Evolutionary conservation across 2,797 vertebrate genomes (phyloP).

Genomic region (Hyperoplus lanceolatus): DNA sequence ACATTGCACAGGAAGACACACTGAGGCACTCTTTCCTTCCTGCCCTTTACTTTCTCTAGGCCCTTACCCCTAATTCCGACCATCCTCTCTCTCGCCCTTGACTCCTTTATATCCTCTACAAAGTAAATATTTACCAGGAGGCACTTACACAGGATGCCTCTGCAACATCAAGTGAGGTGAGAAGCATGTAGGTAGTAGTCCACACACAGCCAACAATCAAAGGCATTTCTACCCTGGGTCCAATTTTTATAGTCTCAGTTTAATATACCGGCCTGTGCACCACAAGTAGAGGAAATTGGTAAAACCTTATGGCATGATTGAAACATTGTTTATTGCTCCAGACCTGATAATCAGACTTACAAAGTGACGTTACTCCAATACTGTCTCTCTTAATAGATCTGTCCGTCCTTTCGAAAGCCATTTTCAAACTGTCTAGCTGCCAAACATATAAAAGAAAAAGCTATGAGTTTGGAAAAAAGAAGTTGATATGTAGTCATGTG

Average conservation of each 20-base stretch:
- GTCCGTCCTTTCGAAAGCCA: too few species aligned
- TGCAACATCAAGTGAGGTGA: slow-evolving; percentile 11
- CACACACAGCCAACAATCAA: neutral
- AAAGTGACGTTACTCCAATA: neutral
- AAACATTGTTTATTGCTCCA: neutral
- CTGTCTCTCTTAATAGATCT: neutral
- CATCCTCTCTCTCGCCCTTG: slow-evolving; percentile 9
- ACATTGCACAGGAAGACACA: slow-evolving; percentile 45
- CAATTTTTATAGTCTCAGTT: neutral
- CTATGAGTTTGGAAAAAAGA: neutral
- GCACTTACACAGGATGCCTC: slow-evolving; percentile 34
- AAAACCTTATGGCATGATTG: neutral
- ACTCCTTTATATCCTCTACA: slow-evolving; percentile 24
- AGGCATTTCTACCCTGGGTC: neutral
- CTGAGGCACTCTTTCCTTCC: neutral
- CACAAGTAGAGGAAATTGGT: neutral
- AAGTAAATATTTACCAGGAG: slow-evolving; percentile 59
- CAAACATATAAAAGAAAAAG: neutral
- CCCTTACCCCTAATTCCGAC: slow-evolving; percentile 14
- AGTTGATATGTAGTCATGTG: neutral
- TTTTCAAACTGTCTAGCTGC: neutral
- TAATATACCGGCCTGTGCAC: neutral
- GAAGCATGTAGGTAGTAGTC: slow-evolving; percentile 1
- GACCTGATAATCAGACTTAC: neutral
- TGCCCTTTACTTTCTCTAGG: slow-evolving; percentile 11